Evolutionary conservation across 2,113 vertebrate genomes (phyloP), one percentile per base, ranked within the genome.

Genomic region (Pteropus alecto): DNA sequence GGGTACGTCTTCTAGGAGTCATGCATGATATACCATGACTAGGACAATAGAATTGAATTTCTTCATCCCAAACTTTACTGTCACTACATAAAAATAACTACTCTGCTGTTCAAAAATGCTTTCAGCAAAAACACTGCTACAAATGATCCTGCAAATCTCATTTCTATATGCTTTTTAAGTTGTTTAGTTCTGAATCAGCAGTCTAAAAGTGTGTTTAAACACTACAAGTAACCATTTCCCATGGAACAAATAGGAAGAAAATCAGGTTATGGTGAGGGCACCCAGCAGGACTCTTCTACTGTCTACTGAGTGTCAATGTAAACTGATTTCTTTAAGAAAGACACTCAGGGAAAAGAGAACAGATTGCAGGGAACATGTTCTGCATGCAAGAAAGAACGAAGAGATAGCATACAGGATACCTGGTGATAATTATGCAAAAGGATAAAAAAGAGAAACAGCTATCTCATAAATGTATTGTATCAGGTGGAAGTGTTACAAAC

Each of bases 341-440:
- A 98, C 97, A 98, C 98, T 99, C 93, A 56, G 98, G 98, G 97
- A 99, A 98, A 99, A 98, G 97, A 95, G 98, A 99, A 99, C 98
- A 99, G 99, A 99, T 99, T 99, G 98, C 97, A 98, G 96, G 96
- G 98, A 99, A 99, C 98, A 99, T 98, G 97, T 99, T 99, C 98
- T 98, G 98, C 98, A 99, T 99, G 97, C 98, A 98, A 97, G 98
- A 98, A 97, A 98, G 95, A 98, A 97, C 90, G 98, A 98, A 98
- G 98, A 98, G 97, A 98, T 98, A 98, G 97, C 98, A 98, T 92
- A 85, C 87, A 88, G 98, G 98, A 98, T 99, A 98, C 98, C 98
- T 98, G 92, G 97, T 97, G 98, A 98, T 99, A 99, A 99, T 99
- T 99, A 99, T 98, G 92, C 86, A 94, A 67, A 86, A 94, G 65